These are phyloP conservation scores for Aleiodes leptofemur DNA, from an alignment of 2,888 invertebrate species.

Conservation along the genomic window DNA sequence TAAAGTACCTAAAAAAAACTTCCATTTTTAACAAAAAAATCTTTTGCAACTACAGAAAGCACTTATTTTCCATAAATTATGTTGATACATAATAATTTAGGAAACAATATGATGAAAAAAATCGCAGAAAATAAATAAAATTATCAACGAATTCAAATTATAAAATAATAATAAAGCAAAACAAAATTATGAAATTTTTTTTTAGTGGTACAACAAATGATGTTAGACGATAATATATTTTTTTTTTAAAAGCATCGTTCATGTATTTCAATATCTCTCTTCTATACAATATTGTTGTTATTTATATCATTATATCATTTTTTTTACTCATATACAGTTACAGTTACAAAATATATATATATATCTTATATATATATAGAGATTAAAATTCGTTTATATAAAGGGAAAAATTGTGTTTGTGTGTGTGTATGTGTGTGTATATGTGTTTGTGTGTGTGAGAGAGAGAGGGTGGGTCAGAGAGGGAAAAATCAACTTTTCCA, in stretches of 20 bases:
- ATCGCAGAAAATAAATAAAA: conserved; percentile 30
- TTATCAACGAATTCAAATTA: conserved; percentile 27
- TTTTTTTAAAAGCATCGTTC: conserved; percentile 74
- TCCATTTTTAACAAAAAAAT: too few relatives aligned
- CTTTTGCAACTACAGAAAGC: not conserved
- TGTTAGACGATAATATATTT: conserved; percentile 69
- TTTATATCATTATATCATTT: conserved; percentile 72
- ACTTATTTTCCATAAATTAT: not conserved
- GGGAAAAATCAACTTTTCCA: conserved; percentile 16
- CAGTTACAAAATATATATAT: conserved; percentile 74
- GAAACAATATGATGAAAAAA: too few relatives aligned
- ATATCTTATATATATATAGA: conserved; percentile 55
- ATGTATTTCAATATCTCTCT: conserved; percentile 76
- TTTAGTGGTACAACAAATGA: conserved; percentile 73
- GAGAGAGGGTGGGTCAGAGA: conserved; percentile 20
- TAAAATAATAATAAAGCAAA: conserved; percentile 51
- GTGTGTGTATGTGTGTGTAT: conserved; percentile 9
- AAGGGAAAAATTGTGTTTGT: conserved; percentile 51
- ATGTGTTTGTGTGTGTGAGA: too few relatives aligned
- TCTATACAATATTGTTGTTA: conserved; percentile 74
- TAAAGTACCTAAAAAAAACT: conserved; percentile 26
- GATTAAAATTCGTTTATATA: conserved; percentile 55
- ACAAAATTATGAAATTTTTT: conserved; percentile 56
- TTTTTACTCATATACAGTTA: conserved; percentile 72
- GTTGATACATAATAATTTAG: too few relatives aligned